phyloP scores from a whole-genome alignment of 2,888 invertebrate species.

The Plagiodera versicolora region DNA sequence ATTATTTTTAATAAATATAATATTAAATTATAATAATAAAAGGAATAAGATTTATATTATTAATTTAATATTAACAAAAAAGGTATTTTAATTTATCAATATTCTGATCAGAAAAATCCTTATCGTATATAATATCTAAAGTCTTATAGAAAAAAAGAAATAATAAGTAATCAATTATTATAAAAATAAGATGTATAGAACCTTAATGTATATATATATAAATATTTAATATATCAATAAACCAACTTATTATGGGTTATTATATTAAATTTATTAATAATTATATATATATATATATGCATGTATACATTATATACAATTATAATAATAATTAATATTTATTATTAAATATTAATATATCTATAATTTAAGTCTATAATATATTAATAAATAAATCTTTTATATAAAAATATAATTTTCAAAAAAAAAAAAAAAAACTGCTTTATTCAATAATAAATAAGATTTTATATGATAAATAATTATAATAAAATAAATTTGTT shows the following conservation, averaged over 20 bases:
- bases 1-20: too few relatives aligned
- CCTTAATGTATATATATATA: too few relatives aligned
- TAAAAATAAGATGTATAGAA: not conserved
- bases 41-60: too few relatives aligned
- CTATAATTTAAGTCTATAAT: conserved; percentile 33
- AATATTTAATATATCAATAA: too few relatives aligned
- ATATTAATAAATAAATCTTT: conserved; percentile 14
- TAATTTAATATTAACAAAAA: too few relatives aligned
- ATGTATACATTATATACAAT: conserved; percentile 22
- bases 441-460: not conserved
- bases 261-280: too few relatives aligned
- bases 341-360: conserved; percentile 37
- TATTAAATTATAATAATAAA: too few relatives aligned
- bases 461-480: not conserved
- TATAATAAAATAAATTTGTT: not conserved
- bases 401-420: conserved; percentile 14
- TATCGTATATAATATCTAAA: too few relatives aligned
- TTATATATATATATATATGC: conserved; percentile 21
- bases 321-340: conserved; percentile 24
- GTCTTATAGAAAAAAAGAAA: not conserved
- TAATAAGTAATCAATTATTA: too few relatives aligned
- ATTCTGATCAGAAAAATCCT: too few relatives aligned
- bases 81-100: too few relatives aligned
- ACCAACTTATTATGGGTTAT: too few relatives aligned
- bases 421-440: conserved; percentile 15